Base-by-base conservation (phyloP, 2,797 vertebrate species). In the Clamator glandarius region DNA sequence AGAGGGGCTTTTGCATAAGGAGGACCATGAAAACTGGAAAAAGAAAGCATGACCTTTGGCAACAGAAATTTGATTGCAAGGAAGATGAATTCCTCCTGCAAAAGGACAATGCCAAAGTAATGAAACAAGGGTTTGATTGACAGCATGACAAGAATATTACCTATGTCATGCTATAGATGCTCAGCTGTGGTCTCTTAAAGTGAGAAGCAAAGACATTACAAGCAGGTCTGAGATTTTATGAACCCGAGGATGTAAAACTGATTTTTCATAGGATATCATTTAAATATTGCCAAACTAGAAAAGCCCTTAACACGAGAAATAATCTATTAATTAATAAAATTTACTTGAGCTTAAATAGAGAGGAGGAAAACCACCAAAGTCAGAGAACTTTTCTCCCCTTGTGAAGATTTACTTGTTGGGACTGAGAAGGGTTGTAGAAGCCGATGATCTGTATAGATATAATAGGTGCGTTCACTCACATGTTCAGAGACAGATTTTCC, bases 41-140 rank as follows among this genome's bases (percentile, higher is more conserved):
- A 92, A 81, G 39, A 72, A 91, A 63, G 67, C 51, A 81, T 36
- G 33, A 86, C 41, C 58, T 93, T 94, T 67, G 66, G 18, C 68
- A 86, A 46, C 50, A 64, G 36, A 89, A 91, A 95, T 90, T 89
- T 96, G 82, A 89, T 93, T 83, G 46, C 52, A 87, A 91, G 64
- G n/a, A 86, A 92, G 35, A 89, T 28, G 61, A 94, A 84, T 81
- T 21, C 86, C 70, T 93, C 44, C 77, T 82, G 76, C 50, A 44
- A 84, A 93, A 94, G 33, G 73, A 93, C 59, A 93, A 85, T 90
- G 50, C 25, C 51, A 70, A 74, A 81, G 59, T 89, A 96, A 95
- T 94, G 82, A 95, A 92, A 92, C n/a, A 69, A 66, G 68, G 77
- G 66, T 87, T 75, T 96, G 94, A 96, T 23, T 95, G 95, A 85